A percentile compares a stretch with the other conserved stretches of the same genome.
Conservation (phyloP, 2,113 vertebrate genomes). For the Numida meleagris region DNA sequence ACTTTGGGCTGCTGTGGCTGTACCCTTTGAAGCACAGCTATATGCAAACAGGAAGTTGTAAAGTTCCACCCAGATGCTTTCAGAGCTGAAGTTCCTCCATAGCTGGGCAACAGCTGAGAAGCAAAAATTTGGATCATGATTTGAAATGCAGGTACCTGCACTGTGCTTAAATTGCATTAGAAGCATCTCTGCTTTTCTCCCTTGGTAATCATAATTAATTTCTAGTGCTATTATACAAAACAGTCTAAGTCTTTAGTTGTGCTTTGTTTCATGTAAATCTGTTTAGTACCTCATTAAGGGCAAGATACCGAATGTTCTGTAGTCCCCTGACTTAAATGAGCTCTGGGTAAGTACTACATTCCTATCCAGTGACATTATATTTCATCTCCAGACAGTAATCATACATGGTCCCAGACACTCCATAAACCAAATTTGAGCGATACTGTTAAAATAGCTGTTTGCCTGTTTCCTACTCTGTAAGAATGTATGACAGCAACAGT, state of each 20-base stretch:
- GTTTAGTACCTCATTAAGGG: background rate
- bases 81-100: background rate
- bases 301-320: background rate
- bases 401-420: background rate
- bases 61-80: background rate
- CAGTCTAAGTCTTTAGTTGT: background rate
- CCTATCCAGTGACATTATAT: background rate
- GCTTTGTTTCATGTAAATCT: background rate
- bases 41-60: background rate
- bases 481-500: background rate
- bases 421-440: background rate
- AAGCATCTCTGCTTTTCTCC: background rate
- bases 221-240: background rate
- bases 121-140: background rate
- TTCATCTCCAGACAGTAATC: conserved; percentile 35
- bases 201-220: background rate
- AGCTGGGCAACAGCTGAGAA: background rate
- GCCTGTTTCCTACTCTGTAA: background rate
- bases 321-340: background rate
- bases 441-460: background rate
- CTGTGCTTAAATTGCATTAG: background rate
- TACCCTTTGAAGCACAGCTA: background rate
- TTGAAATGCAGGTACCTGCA: background rate
- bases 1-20: background rate
- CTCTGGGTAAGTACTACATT: background rate